A percentile compares a stretch with the other conserved stretches of the same genome.
phyloP scores from a whole-genome alignment of 2,888 invertebrate genomes.

The Megalurothrips usitatus region DNA sequence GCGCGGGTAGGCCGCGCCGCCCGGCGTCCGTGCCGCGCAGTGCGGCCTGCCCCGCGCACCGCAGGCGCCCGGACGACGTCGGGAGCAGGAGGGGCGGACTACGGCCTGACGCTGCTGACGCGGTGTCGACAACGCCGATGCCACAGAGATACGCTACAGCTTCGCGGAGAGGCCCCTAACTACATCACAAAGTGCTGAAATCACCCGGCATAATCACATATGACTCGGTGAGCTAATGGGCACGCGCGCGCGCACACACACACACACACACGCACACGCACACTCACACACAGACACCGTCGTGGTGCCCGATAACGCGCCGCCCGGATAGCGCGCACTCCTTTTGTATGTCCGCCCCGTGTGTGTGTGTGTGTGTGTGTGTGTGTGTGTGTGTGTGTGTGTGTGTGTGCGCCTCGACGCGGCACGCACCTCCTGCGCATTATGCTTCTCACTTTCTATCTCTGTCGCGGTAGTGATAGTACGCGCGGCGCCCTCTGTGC shows the following conservation, averaged over 20 bases:
- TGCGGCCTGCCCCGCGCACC: background rate
- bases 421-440: background rate
- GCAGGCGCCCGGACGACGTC: background rate
- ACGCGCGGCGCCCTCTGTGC: background rate
- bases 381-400: too few species aligned
- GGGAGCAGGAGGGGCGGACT: background rate
- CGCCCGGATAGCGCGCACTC: background rate
- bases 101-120: background rate
- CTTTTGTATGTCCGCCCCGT: background rate
- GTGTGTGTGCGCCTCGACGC: too few species aligned
- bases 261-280: background rate
- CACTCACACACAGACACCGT: too few species aligned
- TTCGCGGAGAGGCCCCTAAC: background rate
- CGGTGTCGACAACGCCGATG: background rate
- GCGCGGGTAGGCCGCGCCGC: background rate
- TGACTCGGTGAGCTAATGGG: background rate
- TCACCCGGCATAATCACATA: conserved; percentile 7
- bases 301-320: background rate
- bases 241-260: background rate
- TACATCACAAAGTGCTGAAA: background rate
- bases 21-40: background rate
- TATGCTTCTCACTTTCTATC: conserved; percentile 9
- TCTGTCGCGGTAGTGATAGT: background rate
- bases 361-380: background rate
- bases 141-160: background rate